Percentiles rank a stretch among this genome's conserved stretches.
Evolutionary conservation across 2,113 vertebrate genomes (phyloP).

Genomic region (Menidia beryllina): DNA sequence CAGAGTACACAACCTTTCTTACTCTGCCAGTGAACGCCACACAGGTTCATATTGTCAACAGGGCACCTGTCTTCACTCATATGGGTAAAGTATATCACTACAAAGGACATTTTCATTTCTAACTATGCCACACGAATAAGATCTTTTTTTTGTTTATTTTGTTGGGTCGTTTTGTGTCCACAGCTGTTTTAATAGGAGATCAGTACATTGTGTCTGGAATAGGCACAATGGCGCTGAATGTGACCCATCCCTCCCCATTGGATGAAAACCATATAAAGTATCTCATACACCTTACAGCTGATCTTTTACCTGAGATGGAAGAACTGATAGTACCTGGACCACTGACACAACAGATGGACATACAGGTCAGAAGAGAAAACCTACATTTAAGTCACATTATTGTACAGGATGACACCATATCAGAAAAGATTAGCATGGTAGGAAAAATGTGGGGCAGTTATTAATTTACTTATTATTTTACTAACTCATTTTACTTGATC

Average conservation of each 20-base stretch:
- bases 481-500: too few relatives aligned
- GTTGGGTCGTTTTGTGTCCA: neutral
- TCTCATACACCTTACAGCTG: constrained; percentile 83
- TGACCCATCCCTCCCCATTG: constrained; percentile 86
- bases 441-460: too few relatives aligned
- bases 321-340: constrained; percentile 87
- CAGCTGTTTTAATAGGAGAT: constrained; percentile 85
- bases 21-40: constrained; percentile 85
- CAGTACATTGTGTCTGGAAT: constrained; percentile 87
- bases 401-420: too few relatives aligned
- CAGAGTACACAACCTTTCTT: constrained; percentile 92
- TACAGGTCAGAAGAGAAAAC: constrained; percentile 84
- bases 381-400: neutral
- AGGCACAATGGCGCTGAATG: constrained; percentile 80
- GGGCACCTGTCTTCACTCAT: constrained; percentile 91
- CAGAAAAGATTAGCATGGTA: too few relatives aligned
- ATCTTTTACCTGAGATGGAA: constrained; percentile 87
- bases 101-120: constrained; percentile 3
- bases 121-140: neutral
- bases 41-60: constrained; percentile 83
- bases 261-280: constrained; percentile 87
- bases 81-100: constrained; percentile 84
- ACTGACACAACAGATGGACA: constrained; percentile 79
- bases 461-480: too few relatives aligned
- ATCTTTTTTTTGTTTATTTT: neutral